Evolutionary conservation across 2,113 vertebrate species (phyloP), one percentile per base, ranked within the genome.

Genomic region (Elaphurus davidianus): DNA sequence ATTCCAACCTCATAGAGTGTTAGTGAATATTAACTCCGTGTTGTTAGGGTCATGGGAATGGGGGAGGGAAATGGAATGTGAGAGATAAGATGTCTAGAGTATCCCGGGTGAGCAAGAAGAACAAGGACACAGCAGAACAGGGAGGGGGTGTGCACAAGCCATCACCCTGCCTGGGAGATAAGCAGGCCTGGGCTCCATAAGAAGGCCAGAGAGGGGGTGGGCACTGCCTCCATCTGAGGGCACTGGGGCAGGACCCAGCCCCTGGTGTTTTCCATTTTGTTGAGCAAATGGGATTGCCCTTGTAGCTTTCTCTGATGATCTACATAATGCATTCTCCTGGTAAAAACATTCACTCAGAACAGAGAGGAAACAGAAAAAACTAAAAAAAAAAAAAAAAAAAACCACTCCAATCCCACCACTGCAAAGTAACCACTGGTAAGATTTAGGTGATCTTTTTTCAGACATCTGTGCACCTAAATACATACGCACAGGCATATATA

Each of bases 31-130:
- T 5, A 92, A 47, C 52, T 64, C n/a, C 19, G 1, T 4, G 14
- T 27, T 55, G 64, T 55, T 17, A 82, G 90, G 90, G 82, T 76
- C 89, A 11, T 30, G 45, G 92, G n/a, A 82, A 40, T 0, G 2
- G 57, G 15, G 43, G 50, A 43, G 79, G 57, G 52, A 87, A 36
- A 36, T 3, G 47, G 59, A 95, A 83, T 43, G 28, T 47, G 71
- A 54, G 40, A 60, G 97, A 96, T 92, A 94, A 97, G 92, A 83
- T 67, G 85, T 84, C 50, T 88, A 57, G 81, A 67, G 78, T 40
- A 33, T 59, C 78, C 78, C 5, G 67, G 94, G 81, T 36, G 71
- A 91, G 52, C 25, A 12, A 36, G 67, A 95, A 88, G 90, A 36
- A 36, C 40, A 50, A 85, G 83, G 87, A 50, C 47, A 0, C 0